These are phyloP conservation scores for Herpailurus yagouaroundi DNA, from an alignment of 2,113 vertebrate genomes.

Conservation along the genomic window DNA sequence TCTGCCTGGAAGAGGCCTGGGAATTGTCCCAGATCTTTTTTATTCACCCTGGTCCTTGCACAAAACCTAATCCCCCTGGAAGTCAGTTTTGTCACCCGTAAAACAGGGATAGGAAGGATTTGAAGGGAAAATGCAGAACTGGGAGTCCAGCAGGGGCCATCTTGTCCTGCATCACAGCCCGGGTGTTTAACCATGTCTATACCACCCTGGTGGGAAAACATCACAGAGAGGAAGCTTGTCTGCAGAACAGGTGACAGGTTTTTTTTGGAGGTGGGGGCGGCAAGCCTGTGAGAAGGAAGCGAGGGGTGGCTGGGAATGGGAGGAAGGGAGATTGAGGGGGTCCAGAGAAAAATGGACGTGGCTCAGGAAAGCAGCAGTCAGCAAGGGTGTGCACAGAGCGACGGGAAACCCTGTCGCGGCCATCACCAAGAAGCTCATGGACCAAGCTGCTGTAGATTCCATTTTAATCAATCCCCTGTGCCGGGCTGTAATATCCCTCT, in stretches of 20 bases:
- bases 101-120: not conserved
- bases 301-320: accelerated
- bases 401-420: not conserved
- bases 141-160: not conserved
- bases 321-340: not conserved
- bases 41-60: not conserved
- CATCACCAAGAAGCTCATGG: not conserved
- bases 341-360: not conserved
- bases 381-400: not conserved
- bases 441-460: not conserved
- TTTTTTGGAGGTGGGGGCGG: not conserved
- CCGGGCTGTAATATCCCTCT: not conserved
- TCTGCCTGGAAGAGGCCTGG: not conserved
- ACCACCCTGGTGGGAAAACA: not conserved
- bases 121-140: not conserved
- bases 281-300: not conserved
- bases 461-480: not conserved
- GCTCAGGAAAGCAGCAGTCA: not conserved
- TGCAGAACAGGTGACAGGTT: not conserved
- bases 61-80: not conserved
- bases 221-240: not conserved
- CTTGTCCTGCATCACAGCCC: not conserved
- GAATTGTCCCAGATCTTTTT: not conserved
- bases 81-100: not conserved
- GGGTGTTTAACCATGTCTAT: no score